These are phyloP conservation scores for Drosophila ustulata DNA, from an alignment of 2,888 invertebrate species.

Conservation along the genomic window DNA sequence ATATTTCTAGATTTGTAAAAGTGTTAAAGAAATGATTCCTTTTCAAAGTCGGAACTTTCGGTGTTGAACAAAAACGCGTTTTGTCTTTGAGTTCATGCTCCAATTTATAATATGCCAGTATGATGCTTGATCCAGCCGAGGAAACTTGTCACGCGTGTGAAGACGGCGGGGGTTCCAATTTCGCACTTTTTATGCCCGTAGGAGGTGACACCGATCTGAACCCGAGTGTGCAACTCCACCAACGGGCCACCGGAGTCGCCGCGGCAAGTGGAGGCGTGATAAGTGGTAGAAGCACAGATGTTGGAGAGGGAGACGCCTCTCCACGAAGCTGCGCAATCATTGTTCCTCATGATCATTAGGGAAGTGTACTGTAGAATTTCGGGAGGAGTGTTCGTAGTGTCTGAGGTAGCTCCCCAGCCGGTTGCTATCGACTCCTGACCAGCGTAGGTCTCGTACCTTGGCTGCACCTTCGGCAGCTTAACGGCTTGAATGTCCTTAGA, in stretches of 20 bases:
- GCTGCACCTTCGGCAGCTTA: not conserved
- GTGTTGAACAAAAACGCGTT: too few relatives aligned
- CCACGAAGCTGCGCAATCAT: not conserved
- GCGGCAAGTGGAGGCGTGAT: too few relatives aligned
- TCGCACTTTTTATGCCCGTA: not conserved
- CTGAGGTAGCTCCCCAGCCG: not conserved
- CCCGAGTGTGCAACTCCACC: too few relatives aligned
- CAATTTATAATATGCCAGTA: not conserved
- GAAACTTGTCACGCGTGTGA: not conserved
- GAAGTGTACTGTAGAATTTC: not conserved
- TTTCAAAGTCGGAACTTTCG: too few relatives aligned
- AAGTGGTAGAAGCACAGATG: not conserved
- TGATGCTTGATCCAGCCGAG: not conserved
- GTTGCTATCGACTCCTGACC: not conserved
- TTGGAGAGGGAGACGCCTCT: too few relatives aligned
- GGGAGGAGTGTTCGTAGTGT: not conserved
- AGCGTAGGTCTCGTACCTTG: not conserved
- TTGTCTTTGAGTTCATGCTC: too few relatives aligned
- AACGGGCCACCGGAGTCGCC: too few relatives aligned
- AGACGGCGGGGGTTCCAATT: not conserved
- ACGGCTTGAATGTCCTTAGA: not conserved
- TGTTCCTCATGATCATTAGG: not conserved
- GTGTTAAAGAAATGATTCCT: too few relatives aligned
- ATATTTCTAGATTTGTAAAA: too few relatives aligned
- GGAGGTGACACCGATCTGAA: too few relatives aligned